Evolutionary conservation across 2,888 invertebrate species (phyloP).

Genomic region (Vesta saturnalis): DNA sequence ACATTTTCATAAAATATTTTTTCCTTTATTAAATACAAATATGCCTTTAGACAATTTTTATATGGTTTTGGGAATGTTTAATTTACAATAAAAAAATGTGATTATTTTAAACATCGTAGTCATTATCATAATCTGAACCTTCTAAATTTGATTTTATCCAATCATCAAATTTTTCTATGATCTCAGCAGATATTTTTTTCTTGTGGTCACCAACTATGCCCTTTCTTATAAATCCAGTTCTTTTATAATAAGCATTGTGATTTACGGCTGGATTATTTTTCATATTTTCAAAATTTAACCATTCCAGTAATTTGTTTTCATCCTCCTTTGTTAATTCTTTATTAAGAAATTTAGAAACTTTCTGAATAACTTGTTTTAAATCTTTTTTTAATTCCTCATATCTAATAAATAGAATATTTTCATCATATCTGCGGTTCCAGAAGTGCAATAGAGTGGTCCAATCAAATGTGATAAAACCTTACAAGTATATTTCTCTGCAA

Average conservation of each 20-base stretch:
- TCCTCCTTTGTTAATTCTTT: constrained; percentile 53
- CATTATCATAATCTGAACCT: constrained; percentile 5
- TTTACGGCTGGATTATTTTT: constrained; percentile 64
- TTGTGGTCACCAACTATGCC: constrained; percentile 20
- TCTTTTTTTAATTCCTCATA: constrained; percentile 44
- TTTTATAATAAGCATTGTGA: constrained; percentile 9
- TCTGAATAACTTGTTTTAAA: constrained; percentile 27
- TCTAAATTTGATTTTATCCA: constrained; percentile 13
- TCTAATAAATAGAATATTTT: constrained; percentile 42
- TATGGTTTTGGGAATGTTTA: too few relatives aligned
- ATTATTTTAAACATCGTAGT: too few relatives aligned
- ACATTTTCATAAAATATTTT: too few relatives aligned
- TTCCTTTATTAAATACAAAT: too few relatives aligned
- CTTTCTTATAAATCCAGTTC: constrained; percentile 11
- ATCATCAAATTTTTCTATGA: constrained; percentile 13
- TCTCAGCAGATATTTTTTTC: constrained; percentile 14
- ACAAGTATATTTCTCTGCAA: too few relatives aligned
- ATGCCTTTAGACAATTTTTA: too few relatives aligned
- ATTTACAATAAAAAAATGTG: too few relatives aligned
- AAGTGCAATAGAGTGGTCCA: constrained; percentile 43
- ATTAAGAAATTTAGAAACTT: constrained; percentile 27
- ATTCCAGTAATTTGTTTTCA: constrained; percentile 56
- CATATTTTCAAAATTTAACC: constrained; percentile 65
- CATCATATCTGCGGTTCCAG: constrained; percentile 39
- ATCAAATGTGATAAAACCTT: too few relatives aligned